phyloP scores from a whole-genome alignment of 2,888 invertebrate species.

The Drosophila merina region DNA sequence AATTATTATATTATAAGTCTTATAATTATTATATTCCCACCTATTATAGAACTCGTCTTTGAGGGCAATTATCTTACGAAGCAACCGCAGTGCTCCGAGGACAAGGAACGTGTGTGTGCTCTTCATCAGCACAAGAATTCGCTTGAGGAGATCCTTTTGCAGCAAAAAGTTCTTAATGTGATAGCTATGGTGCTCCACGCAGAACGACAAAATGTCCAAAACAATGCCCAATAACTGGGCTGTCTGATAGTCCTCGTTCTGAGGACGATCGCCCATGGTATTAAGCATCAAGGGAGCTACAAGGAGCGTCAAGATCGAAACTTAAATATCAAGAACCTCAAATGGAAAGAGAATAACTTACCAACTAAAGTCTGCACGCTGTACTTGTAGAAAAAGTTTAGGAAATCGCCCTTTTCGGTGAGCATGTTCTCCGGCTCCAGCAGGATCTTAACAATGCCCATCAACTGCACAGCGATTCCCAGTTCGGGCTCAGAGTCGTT shows the following conservation, averaged over 20 bases:
- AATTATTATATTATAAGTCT: too few species aligned
- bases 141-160: slow-evolving; percentile 97
- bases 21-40: slow-evolving; percentile 32
- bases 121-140: slow-evolving; percentile 97
- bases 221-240: slow-evolving; percentile 97
- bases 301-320: slow-evolving; percentile 87
- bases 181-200: slow-evolving; percentile 99
- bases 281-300: slow-evolving; percentile 96
- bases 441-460: slow-evolving; percentile 95
- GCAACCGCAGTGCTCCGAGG: slow-evolving; percentile 97
- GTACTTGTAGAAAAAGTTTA: slow-evolving; percentile 99
- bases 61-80: slow-evolving; percentile 97
- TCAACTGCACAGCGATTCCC: slow-evolving; percentile 98
- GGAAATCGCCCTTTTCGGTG: slow-evolving; percentile 98
- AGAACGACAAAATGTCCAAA: slow-evolving; percentile 97
- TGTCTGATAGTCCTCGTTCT: slow-evolving; percentile 97
- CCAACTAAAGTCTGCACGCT: slow-evolving; percentile 98
- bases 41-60: slow-evolving; percentile 99
- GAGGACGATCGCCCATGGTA: slow-evolving; percentile 94
- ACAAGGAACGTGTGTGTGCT: slow-evolving; percentile 99
- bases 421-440: slow-evolving; percentile 99
- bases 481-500: slow-evolving; percentile 98
- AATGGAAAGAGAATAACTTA: slow-evolving; percentile 82
- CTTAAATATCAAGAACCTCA: background rate
- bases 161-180: slow-evolving; percentile 99